Base-by-base conservation (phyloP, 2,113 vertebrate genomes). In the Pongo abelii region DNA sequence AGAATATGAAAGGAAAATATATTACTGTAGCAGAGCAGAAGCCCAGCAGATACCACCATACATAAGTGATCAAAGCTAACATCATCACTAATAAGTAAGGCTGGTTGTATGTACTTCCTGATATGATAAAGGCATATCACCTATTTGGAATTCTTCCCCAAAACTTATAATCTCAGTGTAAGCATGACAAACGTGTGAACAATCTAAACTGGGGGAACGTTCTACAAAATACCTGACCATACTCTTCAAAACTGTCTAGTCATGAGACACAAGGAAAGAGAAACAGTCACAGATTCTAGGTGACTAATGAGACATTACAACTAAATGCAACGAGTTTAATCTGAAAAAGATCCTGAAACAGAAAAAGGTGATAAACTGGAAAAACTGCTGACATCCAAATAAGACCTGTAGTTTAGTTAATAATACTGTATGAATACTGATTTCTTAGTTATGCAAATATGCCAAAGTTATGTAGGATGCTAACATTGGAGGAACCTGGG, bases 101-200 rank as follows among this genome's bases (percentile, higher is more conserved):
- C 1, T 13, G 5, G 48, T 1, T n/a, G 4, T 3, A 75, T 3
- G 10, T 11, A 38, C 18, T 14, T 43, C 48, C 46, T 17, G 7
- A 30, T 55, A 35, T 5, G 4, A 32, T 48, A 94, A 91, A 30
- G 16, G 67, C 1, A 20, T 22, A 38, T 12, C 18, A 61, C 22
- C 9, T 61, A 27, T 74, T 86, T 25, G 22, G 2, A 59, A 72
- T 55, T 77, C 9, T 64, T 38, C 18, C 61, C n/a, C 3, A 43
- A 88, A 85, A 23, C 10, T 14, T 6, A n/a, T 20, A 38, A 35
- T 25, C 1, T 17, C 75, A 61, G n/a, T 59, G 13, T 25, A 38
- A 72, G 75, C 40, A 61, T 27, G 8, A 91, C 48, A 67, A 70
- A 20, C 2, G 25, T 4, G 6, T 17, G 18, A 88, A 27, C 38